A percentile compares a stretch with the other conserved stretches of the same genome.
These are phyloP conservation scores for Calcarius lapponicus DNA, from an alignment of 2,797 vertebrate species.

Conservation along the genomic window DNA sequence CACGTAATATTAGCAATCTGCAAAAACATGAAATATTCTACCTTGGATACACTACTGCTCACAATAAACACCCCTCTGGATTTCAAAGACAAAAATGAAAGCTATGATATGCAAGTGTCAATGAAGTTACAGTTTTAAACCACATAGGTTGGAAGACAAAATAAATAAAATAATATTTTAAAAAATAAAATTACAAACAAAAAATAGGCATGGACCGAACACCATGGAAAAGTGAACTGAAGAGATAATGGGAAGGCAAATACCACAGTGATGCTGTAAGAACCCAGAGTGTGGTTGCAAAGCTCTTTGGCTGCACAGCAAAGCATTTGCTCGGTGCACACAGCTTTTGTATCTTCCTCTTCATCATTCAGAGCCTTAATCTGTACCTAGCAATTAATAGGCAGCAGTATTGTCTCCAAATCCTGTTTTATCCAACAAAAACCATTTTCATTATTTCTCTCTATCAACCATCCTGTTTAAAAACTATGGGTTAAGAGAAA, in stretches of 20 bases:
- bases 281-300: background rate
- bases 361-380: background rate
- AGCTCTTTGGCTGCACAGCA: background rate
- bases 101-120: background rate
- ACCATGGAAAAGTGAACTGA: background rate
- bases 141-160: background rate
- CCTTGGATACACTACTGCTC: background rate
- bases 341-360: background rate
- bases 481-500: background rate
- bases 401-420: background rate
- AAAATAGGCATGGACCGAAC: background rate
- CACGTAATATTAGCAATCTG: background rate
- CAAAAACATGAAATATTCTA: background rate
- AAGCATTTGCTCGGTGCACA: background rate
- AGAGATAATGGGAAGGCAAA: background rate
- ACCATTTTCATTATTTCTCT: background rate
- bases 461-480: rapidly evolving
- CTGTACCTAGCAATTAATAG: background rate
- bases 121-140: background rate
- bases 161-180: background rate
- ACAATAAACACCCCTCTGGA: background rate
- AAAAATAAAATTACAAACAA: background rate
- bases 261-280: background rate
- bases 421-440: background rate
- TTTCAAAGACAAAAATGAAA: background rate